phyloP scores from a whole-genome alignment of 2,797 vertebrate species.

The Myoxocephalus aenaeus region DNA sequence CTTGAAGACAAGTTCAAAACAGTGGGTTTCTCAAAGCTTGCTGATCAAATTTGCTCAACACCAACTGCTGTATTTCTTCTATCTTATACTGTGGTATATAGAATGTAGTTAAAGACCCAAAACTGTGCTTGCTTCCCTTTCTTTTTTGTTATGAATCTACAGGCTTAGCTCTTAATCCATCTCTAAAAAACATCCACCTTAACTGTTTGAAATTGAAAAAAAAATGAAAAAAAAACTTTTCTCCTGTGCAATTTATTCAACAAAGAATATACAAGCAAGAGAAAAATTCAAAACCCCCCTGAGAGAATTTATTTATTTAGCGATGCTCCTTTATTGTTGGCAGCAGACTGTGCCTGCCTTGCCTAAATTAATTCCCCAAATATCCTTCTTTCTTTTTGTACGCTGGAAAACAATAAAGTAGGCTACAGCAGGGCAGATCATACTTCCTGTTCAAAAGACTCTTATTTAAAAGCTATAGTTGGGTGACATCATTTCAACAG shows the following conservation, averaged over 20 bases:
- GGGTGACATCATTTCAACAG: conserved; percentile 13
- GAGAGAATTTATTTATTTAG: conserved; percentile 70
- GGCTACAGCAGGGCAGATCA: conserved; percentile 8
- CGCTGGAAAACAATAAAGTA: conserved; percentile 26
- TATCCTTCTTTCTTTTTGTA: conserved; percentile 35
- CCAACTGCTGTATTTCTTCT: conserved; percentile 3
- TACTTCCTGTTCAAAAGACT: conserved; percentile 22
- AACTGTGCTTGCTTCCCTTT: background rate
- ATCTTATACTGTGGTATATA: conserved; percentile 3
- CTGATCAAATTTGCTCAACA: conserved; percentile 36
- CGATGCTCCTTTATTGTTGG: conserved; percentile 51
- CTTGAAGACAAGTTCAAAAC: conserved; percentile 50
- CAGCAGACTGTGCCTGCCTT: conserved; percentile 35
- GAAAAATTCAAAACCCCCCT: conserved; percentile 33
- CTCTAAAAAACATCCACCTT: conserved; percentile 5
- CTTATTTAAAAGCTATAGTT: conserved; percentile 2
- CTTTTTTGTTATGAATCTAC: conserved; percentile 16
- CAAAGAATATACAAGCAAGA: conserved; percentile 5
- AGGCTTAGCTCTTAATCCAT: conserved; percentile 3
- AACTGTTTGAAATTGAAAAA: conserved; percentile 12
- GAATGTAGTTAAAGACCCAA: background rate
- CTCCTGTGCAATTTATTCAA: conserved; percentile 5
- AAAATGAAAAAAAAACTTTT: background rate
- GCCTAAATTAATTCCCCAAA: conserved; percentile 53
- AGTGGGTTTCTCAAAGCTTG: conserved; percentile 47